Evolutionary conservation across 2,888 invertebrate species (phyloP), one percentile per base, ranked within the genome.

Genomic region (Peribatodes rhomboidaria): DNA sequence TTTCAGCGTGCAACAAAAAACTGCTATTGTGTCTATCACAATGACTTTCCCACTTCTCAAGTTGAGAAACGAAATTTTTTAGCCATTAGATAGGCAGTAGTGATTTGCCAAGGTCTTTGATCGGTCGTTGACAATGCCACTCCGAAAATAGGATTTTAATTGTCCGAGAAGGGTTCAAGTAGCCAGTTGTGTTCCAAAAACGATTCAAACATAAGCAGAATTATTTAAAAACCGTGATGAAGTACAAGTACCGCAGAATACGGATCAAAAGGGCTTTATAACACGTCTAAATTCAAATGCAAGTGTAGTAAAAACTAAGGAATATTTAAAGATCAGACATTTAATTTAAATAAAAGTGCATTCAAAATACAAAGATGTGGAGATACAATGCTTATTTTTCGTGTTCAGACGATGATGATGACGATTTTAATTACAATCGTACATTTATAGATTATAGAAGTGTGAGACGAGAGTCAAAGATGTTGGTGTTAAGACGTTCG

Each of bases 381-480:
- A 80, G 85, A 64, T 83, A 84, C 62, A 79, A 82, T 33, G 79
- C 85, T 18, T 81, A 82, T 60, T 80, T 79, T 44, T 73, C 84
- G 13, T 79, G 71, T 70, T 80, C 82, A 0, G 84, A 83, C 4
- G 76, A 83, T 10, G 85, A 84, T n/a, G 82, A 82, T 2, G 76
- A 83, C 18, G 82, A 78, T 70, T 78, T 66, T 69, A 33, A 14
- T 22, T 41, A 47, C n/a, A 27, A 13, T 31, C 41, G 49, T 14
- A 50, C 35, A 2, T 76, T 75, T 6, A 79, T 74, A 37, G 81
- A 81, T 50, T 90, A 86, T 60, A 84, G 79, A 37, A 83, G 71
- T 47, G 71, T 89, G 20, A 78, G 91, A 14, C 82, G 89, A 0
- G 85, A 86, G 69, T 88, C 87, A 0, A 90, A 88, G 79, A 83